Evolutionary conservation across 2,888 invertebrate species (phyloP).

Genomic region (Lordiphosa fenestrarum): DNA sequence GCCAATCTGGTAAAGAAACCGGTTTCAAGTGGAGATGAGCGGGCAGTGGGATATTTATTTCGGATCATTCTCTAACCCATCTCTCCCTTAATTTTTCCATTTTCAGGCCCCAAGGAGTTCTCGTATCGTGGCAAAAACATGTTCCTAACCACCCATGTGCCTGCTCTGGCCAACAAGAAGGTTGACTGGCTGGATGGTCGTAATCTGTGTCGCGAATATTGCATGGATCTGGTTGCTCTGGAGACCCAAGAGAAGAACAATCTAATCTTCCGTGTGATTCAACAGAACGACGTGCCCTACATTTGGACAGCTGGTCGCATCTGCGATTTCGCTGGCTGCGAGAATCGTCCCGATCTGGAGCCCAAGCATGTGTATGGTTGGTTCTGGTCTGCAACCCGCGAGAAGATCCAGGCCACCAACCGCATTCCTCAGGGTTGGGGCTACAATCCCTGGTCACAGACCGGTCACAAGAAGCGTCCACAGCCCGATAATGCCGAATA

Average conservation of each 20-base stretch:
- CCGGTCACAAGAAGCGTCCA: slow-evolving; percentile 92
- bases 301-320: slow-evolving; percentile 96
- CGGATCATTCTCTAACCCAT: neutral
- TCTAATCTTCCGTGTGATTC: slow-evolving; percentile 92
- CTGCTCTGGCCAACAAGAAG: slow-evolving; percentile 88
- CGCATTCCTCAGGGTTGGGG: slow-evolving; percentile 83
- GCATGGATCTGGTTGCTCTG: slow-evolving; percentile 94
- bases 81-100: slow-evolving; percentile 31
- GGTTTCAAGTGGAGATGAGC: slow-evolving; percentile 29
- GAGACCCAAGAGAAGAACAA: slow-evolving; percentile 95
- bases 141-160: slow-evolving; percentile 92
- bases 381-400: slow-evolving; percentile 96
- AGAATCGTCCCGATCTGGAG: slow-evolving; percentile 91
- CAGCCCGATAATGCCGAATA: slow-evolving; percentile 96
- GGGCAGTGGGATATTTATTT: neutral
- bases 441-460: slow-evolving; percentile 94
- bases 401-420: slow-evolving; percentile 92
- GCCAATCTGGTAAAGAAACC: slow-evolving; percentile 34
- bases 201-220: slow-evolving; percentile 94
- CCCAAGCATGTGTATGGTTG: slow-evolving; percentile 92
- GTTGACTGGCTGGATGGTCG: slow-evolving; percentile 95
- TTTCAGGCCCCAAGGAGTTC: slow-evolving; percentile 93
- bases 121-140: slow-evolving; percentile 93
- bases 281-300: slow-evolving; percentile 93
- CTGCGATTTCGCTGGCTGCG: slow-evolving; percentile 96